Evolutionary conservation across 2,888 invertebrate genomes (phyloP).

Genomic region (Melitaea athalia): DNA sequence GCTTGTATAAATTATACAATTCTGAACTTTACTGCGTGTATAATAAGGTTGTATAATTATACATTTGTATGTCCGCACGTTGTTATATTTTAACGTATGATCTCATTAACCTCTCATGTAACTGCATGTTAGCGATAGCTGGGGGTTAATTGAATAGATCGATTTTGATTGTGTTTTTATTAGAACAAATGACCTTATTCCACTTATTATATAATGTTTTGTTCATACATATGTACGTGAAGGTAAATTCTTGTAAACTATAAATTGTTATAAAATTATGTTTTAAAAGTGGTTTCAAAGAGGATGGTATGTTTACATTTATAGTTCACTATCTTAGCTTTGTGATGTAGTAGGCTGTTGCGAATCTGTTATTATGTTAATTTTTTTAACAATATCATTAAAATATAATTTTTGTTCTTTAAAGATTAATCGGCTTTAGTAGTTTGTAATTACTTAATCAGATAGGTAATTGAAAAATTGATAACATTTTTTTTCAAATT

Average conservation of each 20-base stretch:
- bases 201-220: constrained; percentile 20
- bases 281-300: no score
- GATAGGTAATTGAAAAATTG: no score
- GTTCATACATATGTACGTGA: constrained; percentile 6
- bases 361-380: no score
- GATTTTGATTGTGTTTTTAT: constrained; percentile 26
- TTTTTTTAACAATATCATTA: no score
- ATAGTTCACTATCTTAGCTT: no score
- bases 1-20: background rate
- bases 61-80: constrained; percentile 8
- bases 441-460: no score
- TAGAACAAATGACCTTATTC: constrained; percentile 19
- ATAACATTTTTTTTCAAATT: no score
- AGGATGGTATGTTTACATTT: no score
- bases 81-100: constrained; percentile 28
- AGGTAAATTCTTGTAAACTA: background rate
- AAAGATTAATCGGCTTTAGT: no score
- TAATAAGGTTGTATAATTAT: constrained; percentile 14
- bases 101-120: constrained; percentile 34
- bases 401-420: no score
- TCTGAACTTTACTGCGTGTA: constrained; percentile 16
- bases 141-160: constrained; percentile 27
- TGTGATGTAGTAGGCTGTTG: no score
- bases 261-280: no score
- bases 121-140: constrained; percentile 29